A percentile compares a stretch with the other conserved stretches of the same genome.
These are phyloP conservation scores for Tineola bisselliella DNA, from an alignment of 2,888 invertebrate genomes.

Conservation along the genomic window DNA sequence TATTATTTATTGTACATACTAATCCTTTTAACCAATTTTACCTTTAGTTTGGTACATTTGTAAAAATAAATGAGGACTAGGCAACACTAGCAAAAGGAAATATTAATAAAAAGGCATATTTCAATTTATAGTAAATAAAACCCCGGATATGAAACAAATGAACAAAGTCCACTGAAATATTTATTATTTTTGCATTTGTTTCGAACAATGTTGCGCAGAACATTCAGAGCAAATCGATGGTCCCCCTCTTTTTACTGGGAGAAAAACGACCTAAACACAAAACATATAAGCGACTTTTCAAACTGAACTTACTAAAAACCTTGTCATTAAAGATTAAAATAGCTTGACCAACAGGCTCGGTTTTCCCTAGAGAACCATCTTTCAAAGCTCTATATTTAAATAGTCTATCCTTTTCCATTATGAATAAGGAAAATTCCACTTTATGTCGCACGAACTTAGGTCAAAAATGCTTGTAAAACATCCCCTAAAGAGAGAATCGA, in stretches of 20 bases:
- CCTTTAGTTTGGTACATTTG: too few species aligned
- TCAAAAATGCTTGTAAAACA: constrained; percentile 20
- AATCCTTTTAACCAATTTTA: too few species aligned
- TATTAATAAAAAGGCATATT: too few species aligned
- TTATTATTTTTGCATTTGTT: background rate
- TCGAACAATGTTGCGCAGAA: background rate
- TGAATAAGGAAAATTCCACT: constrained; percentile 22
- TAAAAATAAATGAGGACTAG: too few species aligned
- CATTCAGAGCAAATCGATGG: constrained; percentile 62
- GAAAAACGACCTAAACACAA: constrained; percentile 29
- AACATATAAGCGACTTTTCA: constrained; percentile 24
- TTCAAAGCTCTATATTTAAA: constrained; percentile 57
- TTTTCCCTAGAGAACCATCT: constrained; percentile 68
- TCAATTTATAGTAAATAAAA: too few species aligned
- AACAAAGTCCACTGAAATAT: background rate
- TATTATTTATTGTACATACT: too few species aligned
- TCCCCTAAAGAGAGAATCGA: constrained; percentile 57
- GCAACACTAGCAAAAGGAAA: too few species aligned
- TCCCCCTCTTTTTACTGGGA: constrained; percentile 21
- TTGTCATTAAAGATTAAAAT: constrained; percentile 23
- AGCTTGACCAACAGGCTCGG: constrained; percentile 27
- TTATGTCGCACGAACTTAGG: constrained; percentile 14
- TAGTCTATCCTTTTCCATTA: constrained; percentile 45
- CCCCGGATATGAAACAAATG: background rate
- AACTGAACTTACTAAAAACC: constrained; percentile 17